These are phyloP conservation scores for Malurus splendens DNA, from an alignment of 2,797 vertebrate species.

Conservation along the genomic window DNA sequence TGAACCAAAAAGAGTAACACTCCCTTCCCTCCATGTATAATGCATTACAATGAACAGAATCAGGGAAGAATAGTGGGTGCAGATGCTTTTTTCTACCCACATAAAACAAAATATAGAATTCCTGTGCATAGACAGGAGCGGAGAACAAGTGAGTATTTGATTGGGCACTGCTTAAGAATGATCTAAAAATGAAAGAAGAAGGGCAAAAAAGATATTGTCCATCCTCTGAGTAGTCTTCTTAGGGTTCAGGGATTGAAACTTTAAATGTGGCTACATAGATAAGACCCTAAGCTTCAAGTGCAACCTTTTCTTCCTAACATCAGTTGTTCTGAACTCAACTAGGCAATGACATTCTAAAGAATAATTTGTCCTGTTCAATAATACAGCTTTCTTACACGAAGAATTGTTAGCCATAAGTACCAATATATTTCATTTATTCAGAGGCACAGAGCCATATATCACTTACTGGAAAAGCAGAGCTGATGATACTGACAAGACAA, in stretches of 20 bases:
- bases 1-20: background rate
- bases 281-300: background rate
- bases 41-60: background rate
- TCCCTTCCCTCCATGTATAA: background rate
- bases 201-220: background rate
- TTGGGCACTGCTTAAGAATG: background rate
- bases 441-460: background rate
- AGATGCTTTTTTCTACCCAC: background rate
- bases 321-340: background rate
- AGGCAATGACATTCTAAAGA: background rate
- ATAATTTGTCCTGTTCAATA: background rate
- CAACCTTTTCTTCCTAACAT: background rate
- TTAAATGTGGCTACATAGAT: background rate
- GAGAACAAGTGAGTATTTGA: background rate
- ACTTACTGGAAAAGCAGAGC: background rate
- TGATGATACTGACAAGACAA: background rate
- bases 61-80: background rate
- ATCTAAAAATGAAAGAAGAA: background rate
- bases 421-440: background rate
- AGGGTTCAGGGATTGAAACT: background rate
- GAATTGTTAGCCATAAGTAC: background rate
- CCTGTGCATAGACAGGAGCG: background rate
- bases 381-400: background rate
- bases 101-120: background rate
- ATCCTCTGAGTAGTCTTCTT: background rate